These are phyloP conservation scores for Odontothrips loti DNA, from an alignment of 2,888 invertebrate genomes.

Conservation along the genomic window DNA sequence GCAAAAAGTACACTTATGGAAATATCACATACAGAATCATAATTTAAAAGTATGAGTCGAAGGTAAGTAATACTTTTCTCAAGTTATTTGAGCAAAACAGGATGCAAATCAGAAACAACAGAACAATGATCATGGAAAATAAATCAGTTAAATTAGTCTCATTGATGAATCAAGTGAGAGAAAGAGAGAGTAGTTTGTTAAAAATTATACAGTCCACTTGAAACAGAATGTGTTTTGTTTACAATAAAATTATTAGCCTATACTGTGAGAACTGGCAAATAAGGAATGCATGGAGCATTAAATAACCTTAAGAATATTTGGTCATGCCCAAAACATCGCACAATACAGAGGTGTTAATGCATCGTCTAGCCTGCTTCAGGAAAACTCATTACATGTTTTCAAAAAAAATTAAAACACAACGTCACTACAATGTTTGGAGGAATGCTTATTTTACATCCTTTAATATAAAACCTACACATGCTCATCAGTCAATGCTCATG, in stretches of 20 bases:
- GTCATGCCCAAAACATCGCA: neutral
- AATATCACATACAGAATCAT: conserved; percentile 11
- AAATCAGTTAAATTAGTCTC: neutral
- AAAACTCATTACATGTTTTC: neutral
- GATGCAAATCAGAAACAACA: neutral
- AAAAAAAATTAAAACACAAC: neutral
- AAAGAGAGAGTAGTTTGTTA: too few species aligned
- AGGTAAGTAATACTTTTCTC: neutral
- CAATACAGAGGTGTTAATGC: neutral
- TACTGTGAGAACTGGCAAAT: neutral
- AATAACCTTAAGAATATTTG: conserved; percentile 6
- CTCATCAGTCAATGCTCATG: neutral
- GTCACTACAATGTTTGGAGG: neutral
- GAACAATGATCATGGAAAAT: neutral
- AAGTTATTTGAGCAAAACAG: neutral
- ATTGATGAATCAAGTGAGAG: too few species aligned
- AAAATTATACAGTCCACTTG: too few species aligned
- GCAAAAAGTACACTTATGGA: neutral
- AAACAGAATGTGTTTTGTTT: too few species aligned
- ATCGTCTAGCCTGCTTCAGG: neutral
- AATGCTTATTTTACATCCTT: neutral
- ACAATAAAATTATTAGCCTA: too few species aligned
- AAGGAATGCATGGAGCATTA: neutral
- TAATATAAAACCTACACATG: neutral
- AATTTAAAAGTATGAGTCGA: neutral